Conservation (phyloP, 2,113 vertebrate species). For the Bos javanicus region DNA sequence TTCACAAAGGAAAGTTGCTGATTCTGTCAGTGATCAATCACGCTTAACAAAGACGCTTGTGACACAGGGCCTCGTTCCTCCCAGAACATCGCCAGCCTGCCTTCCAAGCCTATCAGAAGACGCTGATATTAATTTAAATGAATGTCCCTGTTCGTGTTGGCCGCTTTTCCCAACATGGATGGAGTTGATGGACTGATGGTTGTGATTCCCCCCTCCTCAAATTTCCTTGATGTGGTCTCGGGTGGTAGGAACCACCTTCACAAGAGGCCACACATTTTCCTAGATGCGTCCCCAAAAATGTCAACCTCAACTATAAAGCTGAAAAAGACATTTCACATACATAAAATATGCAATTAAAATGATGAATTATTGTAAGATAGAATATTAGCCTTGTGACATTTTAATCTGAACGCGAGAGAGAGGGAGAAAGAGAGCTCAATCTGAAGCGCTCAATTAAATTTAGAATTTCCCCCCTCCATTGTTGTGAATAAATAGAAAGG, state of each 20-base stretch:
- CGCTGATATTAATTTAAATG: conserved; percentile 68
- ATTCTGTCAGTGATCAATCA: conserved; percentile 62
- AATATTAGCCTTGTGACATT: conserved; percentile 92
- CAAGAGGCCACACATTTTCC: conserved; percentile 40
- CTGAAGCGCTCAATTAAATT: conserved; percentile 87
- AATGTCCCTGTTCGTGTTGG: conserved; percentile 50
- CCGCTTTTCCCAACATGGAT: conserved; percentile 55
- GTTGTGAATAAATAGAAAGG: conserved; percentile 90
- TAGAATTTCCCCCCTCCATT: conserved; percentile 85
- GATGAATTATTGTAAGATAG: conserved; percentile 89
- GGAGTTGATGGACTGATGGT: conserved; percentile 2
- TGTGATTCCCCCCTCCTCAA: background rate
- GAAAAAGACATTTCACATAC: conserved; percentile 81
- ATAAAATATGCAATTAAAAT: conserved; percentile 90
- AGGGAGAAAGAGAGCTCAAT: conserved; percentile 79
- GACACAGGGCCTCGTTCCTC: conserved; percentile 40
- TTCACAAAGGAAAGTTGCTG: conserved; percentile 62
- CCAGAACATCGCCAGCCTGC: conserved; percentile 44
- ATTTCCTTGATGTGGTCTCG: conserved; percentile 13
- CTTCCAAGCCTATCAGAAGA: conserved; percentile 44
- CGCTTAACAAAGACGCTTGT: conserved; percentile 67
- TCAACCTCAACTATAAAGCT: conserved; percentile 66
- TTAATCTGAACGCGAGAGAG: conserved; percentile 84
- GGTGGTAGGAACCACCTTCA: conserved; percentile 27
- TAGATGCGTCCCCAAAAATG: conserved; percentile 61